Conservation (phyloP, 2,888 invertebrate genomes). For the Ectemnius continuus region DNA sequence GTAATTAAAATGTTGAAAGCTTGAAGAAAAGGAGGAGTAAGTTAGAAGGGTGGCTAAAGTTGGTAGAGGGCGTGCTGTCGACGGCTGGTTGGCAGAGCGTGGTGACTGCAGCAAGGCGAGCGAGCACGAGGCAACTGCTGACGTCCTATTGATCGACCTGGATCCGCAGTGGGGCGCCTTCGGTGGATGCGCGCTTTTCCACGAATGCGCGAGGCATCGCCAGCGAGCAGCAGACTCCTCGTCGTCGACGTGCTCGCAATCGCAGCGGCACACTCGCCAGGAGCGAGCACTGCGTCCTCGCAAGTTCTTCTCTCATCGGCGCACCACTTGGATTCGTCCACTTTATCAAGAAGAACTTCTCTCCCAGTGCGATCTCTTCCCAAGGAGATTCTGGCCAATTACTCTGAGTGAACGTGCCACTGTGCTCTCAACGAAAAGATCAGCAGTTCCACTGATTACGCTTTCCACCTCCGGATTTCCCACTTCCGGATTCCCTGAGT, state of each 20-base stretch:
- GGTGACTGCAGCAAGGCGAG: slow-evolving; percentile 50
- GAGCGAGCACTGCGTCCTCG: slow-evolving; percentile 13
- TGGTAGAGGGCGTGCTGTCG: neutral
- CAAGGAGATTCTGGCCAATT: too few species aligned
- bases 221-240: slow-evolving; percentile 22
- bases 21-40: too few species aligned
- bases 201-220: slow-evolving; percentile 51
- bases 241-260: slow-evolving; percentile 23
- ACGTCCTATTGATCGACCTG: slow-evolving; percentile 63
- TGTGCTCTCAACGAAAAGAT: too few species aligned
- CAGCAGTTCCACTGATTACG: too few species aligned
- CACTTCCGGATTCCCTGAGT: too few species aligned
- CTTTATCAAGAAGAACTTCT: neutral
- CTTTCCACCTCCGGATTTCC: too few species aligned
- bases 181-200: slow-evolving; percentile 5
- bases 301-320: slow-evolving; percentile 26
- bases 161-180: slow-evolving; percentile 47
- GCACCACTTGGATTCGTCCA: slow-evolving; percentile 27
- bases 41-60: too few species aligned
- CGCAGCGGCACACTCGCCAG: slow-evolving; percentile 28
- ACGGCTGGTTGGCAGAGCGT: slow-evolving; percentile 2
- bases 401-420: slow-evolving; percentile 14
- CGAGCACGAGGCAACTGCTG: slow-evolving; percentile 51
- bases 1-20: too few species aligned
- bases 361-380: too few species aligned